Percentiles rank a stretch among this genome's conserved stretches.
Conservation (phyloP, 2,113 vertebrate species). For the Eleginops maclovinus region DNA sequence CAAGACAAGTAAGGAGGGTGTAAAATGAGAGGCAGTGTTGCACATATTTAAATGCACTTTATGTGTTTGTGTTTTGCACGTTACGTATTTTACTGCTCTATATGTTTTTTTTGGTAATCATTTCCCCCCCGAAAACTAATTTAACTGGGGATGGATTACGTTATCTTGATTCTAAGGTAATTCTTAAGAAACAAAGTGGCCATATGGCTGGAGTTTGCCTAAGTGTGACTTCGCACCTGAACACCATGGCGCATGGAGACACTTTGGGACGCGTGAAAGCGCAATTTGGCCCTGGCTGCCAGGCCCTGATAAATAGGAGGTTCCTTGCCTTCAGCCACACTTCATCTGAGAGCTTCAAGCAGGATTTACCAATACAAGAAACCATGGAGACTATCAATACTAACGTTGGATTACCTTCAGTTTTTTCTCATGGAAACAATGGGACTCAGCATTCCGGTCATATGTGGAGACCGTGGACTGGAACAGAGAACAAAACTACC, state of each 20-base stretch:
- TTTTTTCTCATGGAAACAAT: constrained; percentile 11
- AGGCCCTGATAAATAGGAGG: constrained; percentile 67
- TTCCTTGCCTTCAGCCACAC: constrained; percentile 27
- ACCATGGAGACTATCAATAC: constrained; percentile 59
- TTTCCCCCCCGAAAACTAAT: too few relatives aligned
- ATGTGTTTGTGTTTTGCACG: too few relatives aligned
- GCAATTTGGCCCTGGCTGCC: constrained; percentile 77
- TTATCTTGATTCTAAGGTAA: too few relatives aligned
- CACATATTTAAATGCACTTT: too few relatives aligned
- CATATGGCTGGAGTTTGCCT: constrained; percentile 75
- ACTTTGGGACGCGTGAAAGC: constrained; percentile 75
- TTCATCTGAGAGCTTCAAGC: constrained; percentile 35
- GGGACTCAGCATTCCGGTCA: neutral
- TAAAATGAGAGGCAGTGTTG: too few relatives aligned
- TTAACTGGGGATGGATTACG: too few relatives aligned
- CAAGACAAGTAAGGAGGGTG: too few relatives aligned
- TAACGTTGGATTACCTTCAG: constrained; percentile 49
- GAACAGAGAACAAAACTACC: neutral
- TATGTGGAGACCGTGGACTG: constrained; percentile 79
- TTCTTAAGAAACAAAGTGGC: constrained; percentile 15
- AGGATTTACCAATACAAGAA: constrained; percentile 24
- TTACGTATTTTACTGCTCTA: too few relatives aligned
- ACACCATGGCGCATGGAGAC: constrained; percentile 74
- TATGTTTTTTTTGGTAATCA: too few relatives aligned
- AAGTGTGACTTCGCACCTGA: constrained; percentile 81